These are phyloP conservation scores for Pomacea maculata DNA, from an alignment of 1,140 invertebrate genomes.

Conservation along the genomic window DNA sequence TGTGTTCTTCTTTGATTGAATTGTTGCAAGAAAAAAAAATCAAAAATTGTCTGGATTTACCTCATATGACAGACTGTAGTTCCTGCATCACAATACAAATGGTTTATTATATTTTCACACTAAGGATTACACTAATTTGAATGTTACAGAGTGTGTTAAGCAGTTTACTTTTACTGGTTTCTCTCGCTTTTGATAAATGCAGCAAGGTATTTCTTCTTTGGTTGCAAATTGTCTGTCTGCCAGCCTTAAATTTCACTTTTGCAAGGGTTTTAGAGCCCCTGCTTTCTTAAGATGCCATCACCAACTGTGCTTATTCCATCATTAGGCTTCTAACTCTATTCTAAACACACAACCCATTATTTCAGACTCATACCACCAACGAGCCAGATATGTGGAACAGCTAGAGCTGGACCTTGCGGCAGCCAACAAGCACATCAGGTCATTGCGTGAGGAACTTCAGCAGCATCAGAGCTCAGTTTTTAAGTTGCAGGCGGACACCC, in stretches of 20 bases:
- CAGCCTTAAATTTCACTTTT: background rate
- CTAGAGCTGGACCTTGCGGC: constrained; percentile 48
- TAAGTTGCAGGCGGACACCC: constrained; percentile 48
- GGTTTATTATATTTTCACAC: too few relatives aligned
- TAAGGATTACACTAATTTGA: too few relatives aligned
- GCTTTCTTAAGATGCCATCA: too few relatives aligned
- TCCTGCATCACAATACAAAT: too few relatives aligned
- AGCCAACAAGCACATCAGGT: constrained; percentile 47
- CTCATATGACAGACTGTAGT: too few relatives aligned
- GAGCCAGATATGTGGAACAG: constrained; percentile 46
- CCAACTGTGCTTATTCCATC: too few relatives aligned
- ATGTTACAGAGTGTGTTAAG: background rate
- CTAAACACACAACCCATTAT: background rate
- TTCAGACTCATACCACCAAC: constrained; percentile 37
- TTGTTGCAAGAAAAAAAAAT: too few relatives aligned
- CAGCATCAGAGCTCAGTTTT: constrained; percentile 49
- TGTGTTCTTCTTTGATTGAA: too few relatives aligned
- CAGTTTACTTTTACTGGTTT: background rate
- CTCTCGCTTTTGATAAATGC: too few relatives aligned
- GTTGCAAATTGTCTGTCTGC: background rate
- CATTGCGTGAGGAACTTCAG: constrained; percentile 53
- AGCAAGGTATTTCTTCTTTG: too few relatives aligned
- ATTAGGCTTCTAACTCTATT: too few relatives aligned
- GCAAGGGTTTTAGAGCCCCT: background rate
- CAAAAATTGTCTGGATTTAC: too few relatives aligned